These are phyloP conservation scores for Dryocosmus kuriphilus DNA, from an alignment of 2,888 invertebrate genomes.

Conservation along the genomic window DNA sequence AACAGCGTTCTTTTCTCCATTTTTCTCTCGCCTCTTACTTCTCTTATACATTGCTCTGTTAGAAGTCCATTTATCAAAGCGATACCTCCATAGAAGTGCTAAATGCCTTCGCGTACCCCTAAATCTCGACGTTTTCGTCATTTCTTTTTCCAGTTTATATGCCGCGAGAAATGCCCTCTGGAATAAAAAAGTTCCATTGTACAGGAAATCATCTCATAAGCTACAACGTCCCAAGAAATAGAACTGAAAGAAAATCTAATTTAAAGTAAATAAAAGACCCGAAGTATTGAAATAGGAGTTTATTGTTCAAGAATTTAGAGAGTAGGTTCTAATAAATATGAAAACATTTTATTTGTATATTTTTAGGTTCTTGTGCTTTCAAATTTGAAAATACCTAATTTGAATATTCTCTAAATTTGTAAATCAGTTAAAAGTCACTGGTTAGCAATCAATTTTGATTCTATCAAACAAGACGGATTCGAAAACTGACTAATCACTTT, in stretches of 20 bases:
- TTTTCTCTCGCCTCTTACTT: constrained; percentile 3
- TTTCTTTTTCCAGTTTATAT: constrained; percentile 45
- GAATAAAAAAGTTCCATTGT: constrained; percentile 31
- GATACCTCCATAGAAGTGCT: constrained; percentile 68
- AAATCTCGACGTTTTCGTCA: constrained; percentile 67
- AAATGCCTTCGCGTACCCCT: constrained; percentile 72
- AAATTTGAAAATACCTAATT: no score
- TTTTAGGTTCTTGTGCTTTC: no score
- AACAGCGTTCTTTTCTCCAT: neutral
- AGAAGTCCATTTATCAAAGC: constrained; percentile 71
- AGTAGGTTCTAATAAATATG: neutral
- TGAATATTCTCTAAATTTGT: no score
- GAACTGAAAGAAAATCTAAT: neutral
- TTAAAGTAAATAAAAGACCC: neutral
- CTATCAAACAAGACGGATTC: no score
- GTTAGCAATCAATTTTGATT: no score
- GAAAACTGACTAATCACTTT: no score
- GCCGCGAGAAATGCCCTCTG: neutral
- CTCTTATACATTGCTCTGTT: constrained; percentile 68
- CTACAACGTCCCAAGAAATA: neutral
- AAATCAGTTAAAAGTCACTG: no score
- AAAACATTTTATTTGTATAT: no score
- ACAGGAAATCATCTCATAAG: neutral
- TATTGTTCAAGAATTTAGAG: neutral
- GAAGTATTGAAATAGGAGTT: neutral